Percentiles rank a stretch among this genome's conserved stretches.
Conservation (phyloP, 2,888 invertebrate species). For the Rhopalosiphum nymphaeae region DNA sequence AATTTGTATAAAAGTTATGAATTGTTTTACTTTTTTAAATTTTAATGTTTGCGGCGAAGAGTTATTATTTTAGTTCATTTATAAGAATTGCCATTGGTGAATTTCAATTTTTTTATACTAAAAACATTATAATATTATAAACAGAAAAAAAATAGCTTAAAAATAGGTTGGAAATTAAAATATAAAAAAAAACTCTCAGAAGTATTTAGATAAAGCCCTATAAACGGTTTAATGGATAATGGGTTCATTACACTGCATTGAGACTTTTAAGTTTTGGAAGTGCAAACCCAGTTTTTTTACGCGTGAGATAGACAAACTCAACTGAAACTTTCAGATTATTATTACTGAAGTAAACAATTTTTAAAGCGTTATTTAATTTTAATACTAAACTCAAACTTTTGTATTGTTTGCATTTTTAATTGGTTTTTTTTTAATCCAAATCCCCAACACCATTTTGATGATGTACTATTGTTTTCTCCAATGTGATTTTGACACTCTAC, state of each 20-base stretch:
- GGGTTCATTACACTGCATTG: slow-evolving; percentile 8
- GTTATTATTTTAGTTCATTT: not conserved
- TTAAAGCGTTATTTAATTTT: not conserved
- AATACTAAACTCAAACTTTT: slow-evolving; percentile 18
- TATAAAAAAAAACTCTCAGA: not conserved
- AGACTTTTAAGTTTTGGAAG: not conserved
- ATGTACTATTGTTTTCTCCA: not conserved
- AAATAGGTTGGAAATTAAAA: not conserved
- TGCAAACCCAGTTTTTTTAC: slow-evolving; percentile 21
- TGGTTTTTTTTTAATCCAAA: slow-evolving; percentile 10
- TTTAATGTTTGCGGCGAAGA: not conserved
- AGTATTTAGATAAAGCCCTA: not conserved
- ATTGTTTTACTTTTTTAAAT: not conserved
- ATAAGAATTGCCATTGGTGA: not conserved
- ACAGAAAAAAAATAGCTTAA: not conserved
- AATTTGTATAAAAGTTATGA: not conserved
- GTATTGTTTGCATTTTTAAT: slow-evolving; percentile 9
- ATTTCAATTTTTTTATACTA: not conserved
- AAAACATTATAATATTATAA: slow-evolving; percentile 11
- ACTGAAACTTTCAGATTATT: not conserved
- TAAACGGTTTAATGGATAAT: slow-evolving; percentile 23
- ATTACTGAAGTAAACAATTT: not conserved
- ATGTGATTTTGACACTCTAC: not conserved
- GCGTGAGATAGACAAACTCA: not conserved
- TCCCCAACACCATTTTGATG: not conserved